Conservation (phyloP, 2,888 invertebrate genomes). For the Caenorhabditis becei region DNA sequence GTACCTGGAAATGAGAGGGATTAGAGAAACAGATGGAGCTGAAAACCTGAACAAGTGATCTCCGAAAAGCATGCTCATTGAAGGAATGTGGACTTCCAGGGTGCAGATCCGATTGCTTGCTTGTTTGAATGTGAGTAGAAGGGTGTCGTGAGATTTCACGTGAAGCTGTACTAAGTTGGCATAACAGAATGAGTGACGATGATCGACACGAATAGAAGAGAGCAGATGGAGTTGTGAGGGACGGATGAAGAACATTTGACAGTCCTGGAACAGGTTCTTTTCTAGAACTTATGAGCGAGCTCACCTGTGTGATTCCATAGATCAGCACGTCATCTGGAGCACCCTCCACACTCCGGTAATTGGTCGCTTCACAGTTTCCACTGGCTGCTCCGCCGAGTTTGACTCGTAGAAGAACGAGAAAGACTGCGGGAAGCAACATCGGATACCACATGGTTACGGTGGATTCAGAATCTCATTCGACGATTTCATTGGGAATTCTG, state of each 20-base stretch:
- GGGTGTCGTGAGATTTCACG: slow-evolving; percentile 60
- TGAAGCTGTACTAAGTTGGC: slow-evolving; percentile 74
- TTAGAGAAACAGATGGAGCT: no score
- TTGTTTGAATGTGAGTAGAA: slow-evolving; percentile 64
- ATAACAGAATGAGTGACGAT: slow-evolving; percentile 69
- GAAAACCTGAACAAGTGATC: slow-evolving; percentile 70
- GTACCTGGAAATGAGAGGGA: no score
- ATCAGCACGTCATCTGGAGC: slow-evolving; percentile 60
- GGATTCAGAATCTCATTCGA: slow-evolving; percentile 35
- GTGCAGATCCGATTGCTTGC: slow-evolving; percentile 75
- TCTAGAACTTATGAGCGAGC: no score
- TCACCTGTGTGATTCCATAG: slow-evolving; percentile 69
- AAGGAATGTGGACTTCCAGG: slow-evolving; percentile 76
- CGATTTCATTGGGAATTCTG: slow-evolving; percentile 23
- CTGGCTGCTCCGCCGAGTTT: no score
- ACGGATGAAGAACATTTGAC: slow-evolving; percentile 74
- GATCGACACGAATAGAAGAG: slow-evolving; percentile 63
- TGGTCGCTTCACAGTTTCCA: slow-evolving; percentile 44
- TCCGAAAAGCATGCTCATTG: slow-evolving; percentile 67
- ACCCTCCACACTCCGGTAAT: slow-evolving; percentile 49
- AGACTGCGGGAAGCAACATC: neutral
- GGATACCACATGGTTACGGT: slow-evolving; percentile 41
- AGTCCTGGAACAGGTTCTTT: no score
- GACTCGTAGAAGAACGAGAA: neutral
- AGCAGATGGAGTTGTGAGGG: slow-evolving; percentile 70